Base-by-base conservation (phyloP, 2,113 vertebrate genomes). In the Halichoeres trimaculatus region DNA sequence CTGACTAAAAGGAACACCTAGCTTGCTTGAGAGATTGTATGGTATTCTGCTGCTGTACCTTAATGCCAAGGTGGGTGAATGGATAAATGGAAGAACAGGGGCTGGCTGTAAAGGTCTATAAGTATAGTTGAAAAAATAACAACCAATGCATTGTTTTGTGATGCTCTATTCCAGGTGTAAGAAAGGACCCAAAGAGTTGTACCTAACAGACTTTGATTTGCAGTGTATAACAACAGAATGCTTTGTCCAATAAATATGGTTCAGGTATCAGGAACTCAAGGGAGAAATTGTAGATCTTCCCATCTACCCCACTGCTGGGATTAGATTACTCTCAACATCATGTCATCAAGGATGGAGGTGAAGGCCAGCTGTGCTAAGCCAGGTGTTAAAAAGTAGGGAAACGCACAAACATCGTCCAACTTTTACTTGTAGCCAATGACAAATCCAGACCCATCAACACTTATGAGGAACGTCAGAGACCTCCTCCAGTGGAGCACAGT, bases 371-470 rank as follows among this genome's bases (percentile, higher is more conserved):
- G 47, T 73, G 66, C 66, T 52, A 71, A 68, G 47, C 67, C 52
- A 80, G 76, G 56, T 52, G 23, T 55, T 67, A 52, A 35, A 9
- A 70, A 74, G 60, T 19, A 70, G 43, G 65, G 62, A 65, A 70
- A 66, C 11, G 2, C 60, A 71, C 53, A 56, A 70, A 56, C 47
- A 60, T 41, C 52, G 38, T 56, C 54, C 30, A 45, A 30, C 64
- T 56, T 36, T 53, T 43, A 70, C 43, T 19, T 45, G 47, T 62
- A 80, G 62, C 75, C 68, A 62, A 88, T 72, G 70, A 83, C 59
- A 82, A 76, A 86, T 81, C 77, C 86, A 91, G 85, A 85, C 35
- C 30, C 55, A 54, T 77, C 50, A 76, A 65, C 84, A 87, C 76
- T 75, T 83, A 53, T 35, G 12, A 70, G 58, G 54, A 76, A 75